phyloP scores from a whole-genome alignment of 1,140 invertebrate species.

The Diploscapter pachys region DNA sequence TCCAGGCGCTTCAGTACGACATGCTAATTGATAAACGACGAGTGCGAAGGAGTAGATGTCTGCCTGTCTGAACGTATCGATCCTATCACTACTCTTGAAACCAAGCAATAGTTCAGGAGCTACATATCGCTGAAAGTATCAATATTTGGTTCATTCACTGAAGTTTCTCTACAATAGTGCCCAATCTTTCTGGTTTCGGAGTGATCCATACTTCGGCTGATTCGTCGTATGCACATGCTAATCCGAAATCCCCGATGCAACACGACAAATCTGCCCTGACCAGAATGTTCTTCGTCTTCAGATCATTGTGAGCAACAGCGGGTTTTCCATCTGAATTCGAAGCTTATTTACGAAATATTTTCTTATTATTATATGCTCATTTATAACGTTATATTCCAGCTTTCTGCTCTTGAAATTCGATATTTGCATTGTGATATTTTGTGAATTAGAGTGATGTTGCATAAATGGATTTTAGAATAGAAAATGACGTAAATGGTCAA shows the following conservation, averaged over 20 bases:
- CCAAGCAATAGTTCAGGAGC: slow-evolving; percentile 11
- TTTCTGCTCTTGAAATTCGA: too few species aligned
- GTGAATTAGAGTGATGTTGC: too few species aligned
- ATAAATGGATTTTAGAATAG: too few species aligned
- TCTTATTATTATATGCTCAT: too few species aligned
- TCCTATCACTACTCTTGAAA: background rate
- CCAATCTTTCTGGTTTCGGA: background rate
- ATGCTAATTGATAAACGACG: slow-evolving; percentile 9
- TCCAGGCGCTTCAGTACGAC: background rate
- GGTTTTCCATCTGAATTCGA: background rate
- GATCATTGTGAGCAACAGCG: slow-evolving; percentile 9
- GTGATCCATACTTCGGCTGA: slow-evolving; percentile 5
- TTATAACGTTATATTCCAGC: too few species aligned
- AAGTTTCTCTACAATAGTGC: background rate
- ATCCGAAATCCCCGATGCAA: slow-evolving; percentile 15
- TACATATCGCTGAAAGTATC: slow-evolving; percentile 16
- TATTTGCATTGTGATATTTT: too few species aligned
- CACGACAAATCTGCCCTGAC: slow-evolving; percentile 18
- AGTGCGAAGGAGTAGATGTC: slow-evolving; percentile 16
- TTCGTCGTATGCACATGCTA: background rate
- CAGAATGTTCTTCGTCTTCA: slow-evolving; percentile 18
- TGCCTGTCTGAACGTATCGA: background rate
- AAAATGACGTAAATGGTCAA: too few species aligned
- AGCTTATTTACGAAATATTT: too few species aligned
- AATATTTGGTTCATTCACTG: background rate